These are phyloP conservation scores for Amitus sp. DNA, from an alignment of 2,888 invertebrate species.

Conservation along the genomic window DNA sequence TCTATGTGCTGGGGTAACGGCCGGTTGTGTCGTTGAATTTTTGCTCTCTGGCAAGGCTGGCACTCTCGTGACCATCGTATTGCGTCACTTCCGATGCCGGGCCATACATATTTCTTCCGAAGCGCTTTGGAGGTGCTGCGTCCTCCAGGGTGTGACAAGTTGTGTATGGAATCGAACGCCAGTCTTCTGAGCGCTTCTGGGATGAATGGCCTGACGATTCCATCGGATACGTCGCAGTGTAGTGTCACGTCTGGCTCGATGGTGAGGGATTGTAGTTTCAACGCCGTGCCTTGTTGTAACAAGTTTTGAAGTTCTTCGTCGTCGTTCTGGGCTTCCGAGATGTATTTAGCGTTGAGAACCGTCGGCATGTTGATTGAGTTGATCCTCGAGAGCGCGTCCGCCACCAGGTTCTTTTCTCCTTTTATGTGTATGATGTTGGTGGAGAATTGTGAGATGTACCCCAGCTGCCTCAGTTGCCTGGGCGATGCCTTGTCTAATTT, in stretches of 20 bases:
- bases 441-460: slow-evolving; percentile 22
- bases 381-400: slow-evolving; percentile 10
- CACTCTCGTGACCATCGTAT: slow-evolving; percentile 31
- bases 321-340: not conserved
- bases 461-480: slow-evolving; percentile 14
- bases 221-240: slow-evolving; percentile 4
- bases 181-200: not conserved
- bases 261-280: not conserved
- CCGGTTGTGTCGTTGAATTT: slow-evolving; percentile 33
- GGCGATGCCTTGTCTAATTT: slow-evolving; percentile 14
- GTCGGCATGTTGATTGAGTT: not conserved
- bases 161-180: slow-evolving; percentile 5
- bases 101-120: slow-evolving; percentile 41
- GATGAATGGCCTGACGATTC: not conserved
- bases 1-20: slow-evolving; percentile 6
- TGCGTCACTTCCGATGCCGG: slow-evolving; percentile 28
- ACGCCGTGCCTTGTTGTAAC: not conserved
- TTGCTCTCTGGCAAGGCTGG: slow-evolving; percentile 36
- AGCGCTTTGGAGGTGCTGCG: slow-evolving; percentile 13
- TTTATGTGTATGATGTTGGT: slow-evolving; percentile 15
- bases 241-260: not conserved
- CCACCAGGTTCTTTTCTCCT: slow-evolving; percentile 12
- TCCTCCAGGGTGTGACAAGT: slow-evolving; percentile 2
- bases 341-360: not conserved
- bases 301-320: slow-evolving; percentile 1